phyloP scores from a whole-genome alignment of 2,113 vertebrate genomes.

The Rhynchomys soricoides region DNA sequence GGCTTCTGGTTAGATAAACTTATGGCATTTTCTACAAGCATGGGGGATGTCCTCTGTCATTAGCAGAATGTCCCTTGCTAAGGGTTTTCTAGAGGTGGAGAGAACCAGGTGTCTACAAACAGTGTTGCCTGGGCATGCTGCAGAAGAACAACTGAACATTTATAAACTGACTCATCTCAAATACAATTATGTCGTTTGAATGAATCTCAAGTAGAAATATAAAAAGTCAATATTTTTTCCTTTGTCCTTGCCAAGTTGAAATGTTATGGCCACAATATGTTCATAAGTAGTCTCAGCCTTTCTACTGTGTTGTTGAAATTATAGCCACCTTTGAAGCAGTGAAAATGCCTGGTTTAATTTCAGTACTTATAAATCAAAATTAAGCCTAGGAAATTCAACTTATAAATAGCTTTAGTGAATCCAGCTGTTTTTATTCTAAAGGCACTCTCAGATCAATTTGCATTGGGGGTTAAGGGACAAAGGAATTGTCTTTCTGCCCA shows the following conservation, averaged over 20 bases:
- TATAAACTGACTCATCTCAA: not conserved
- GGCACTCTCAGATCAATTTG: slow-evolving; percentile 47
- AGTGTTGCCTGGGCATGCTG: not conserved
- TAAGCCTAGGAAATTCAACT: slow-evolving; percentile 67
- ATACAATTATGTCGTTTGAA: slow-evolving; percentile 41
- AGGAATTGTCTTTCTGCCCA: slow-evolving; percentile 52
- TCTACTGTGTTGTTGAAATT: slow-evolving; percentile 51
- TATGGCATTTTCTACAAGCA: not conserved
- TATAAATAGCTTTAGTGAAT: slow-evolving; percentile 54
- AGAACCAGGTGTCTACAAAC: not conserved
- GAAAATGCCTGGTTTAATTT: slow-evolving; percentile 79
- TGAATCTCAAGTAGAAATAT: slow-evolving; percentile 43
- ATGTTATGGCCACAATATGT: slow-evolving; percentile 61
- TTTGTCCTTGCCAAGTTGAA: slow-evolving; percentile 52
- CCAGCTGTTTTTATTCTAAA: slow-evolving; percentile 62
- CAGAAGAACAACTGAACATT: no score
- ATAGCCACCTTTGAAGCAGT: slow-evolving; percentile 66
- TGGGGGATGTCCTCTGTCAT: not conserved
- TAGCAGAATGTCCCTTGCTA: not conserved
- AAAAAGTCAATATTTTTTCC: not conserved
- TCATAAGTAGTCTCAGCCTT: slow-evolving; percentile 58
- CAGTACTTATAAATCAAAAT: slow-evolving; percentile 82
- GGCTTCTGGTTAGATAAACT: not conserved
- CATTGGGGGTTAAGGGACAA: slow-evolving; percentile 48
- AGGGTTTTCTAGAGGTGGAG: not conserved